Conservation (phyloP, 2,113 vertebrate genomes). For the Lipophrys pholis region DNA sequence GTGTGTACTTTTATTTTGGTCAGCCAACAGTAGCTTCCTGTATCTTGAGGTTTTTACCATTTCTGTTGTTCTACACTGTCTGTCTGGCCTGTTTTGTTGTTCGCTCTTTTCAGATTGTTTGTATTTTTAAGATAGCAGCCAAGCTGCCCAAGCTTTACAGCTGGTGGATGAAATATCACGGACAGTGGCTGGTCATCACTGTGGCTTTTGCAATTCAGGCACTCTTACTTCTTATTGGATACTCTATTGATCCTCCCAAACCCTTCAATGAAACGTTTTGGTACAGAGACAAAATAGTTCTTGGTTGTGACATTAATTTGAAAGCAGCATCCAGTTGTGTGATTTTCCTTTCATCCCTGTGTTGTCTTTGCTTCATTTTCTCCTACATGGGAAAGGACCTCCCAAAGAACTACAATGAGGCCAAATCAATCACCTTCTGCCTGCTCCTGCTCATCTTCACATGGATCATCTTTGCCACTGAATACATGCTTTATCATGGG, state of each 20-base stretch:
- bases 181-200: constrained; percentile 80
- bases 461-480: constrained; percentile 82
- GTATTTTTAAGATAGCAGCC: constrained; percentile 88
- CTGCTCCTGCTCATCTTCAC: constrained; percentile 84
- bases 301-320: constrained; percentile 69
- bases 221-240: constrained; percentile 58
- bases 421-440: constrained; percentile 89
- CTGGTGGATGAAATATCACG: constrained; percentile 83
- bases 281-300: constrained; percentile 74
- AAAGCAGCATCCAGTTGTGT: background rate
- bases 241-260: constrained; percentile 51
- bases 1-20: constrained; percentile 85
- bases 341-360: constrained; percentile 66
- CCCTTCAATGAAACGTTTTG: constrained; percentile 65
- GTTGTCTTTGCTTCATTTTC: constrained; percentile 83
- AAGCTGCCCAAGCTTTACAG: constrained; percentile 78
- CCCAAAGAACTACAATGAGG: constrained; percentile 91
- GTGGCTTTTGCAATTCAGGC: constrained; percentile 69
- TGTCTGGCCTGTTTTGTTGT: constrained; percentile 87
- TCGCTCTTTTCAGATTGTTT: constrained; percentile 88
- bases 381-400: constrained; percentile 91
- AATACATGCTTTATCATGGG: constrained; percentile 66
- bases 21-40: constrained; percentile 75
- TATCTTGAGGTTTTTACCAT: constrained; percentile 77
- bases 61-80: constrained; percentile 78